Conservation (phyloP, 2,888 invertebrate species). For the Drosophila ezoana region DNA sequence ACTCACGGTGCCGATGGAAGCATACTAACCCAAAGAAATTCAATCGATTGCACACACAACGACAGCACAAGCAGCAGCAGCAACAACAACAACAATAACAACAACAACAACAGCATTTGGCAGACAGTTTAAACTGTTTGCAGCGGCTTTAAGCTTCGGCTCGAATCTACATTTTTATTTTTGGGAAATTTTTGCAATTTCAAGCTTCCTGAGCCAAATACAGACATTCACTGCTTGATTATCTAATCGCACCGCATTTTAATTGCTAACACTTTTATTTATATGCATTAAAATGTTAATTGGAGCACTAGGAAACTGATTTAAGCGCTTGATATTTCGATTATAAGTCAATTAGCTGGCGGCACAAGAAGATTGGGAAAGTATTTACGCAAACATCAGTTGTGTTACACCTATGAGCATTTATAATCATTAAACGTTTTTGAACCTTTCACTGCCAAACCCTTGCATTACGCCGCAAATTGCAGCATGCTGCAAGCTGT, state of each 20-base stretch:
- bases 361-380: slow-evolving; percentile 18
- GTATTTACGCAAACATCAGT: slow-evolving; percentile 15
- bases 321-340: slow-evolving; percentile 9
- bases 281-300: slow-evolving; percentile 43
- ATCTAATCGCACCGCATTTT: slow-evolving; percentile 60
- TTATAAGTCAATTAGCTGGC: slow-evolving; percentile 10
- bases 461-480: slow-evolving; percentile 4
- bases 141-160: slow-evolving; percentile 32
- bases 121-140: slow-evolving; percentile 11
- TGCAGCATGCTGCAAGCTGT: slow-evolving; percentile 28
- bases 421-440: slow-evolving; percentile 10
- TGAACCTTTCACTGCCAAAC: slow-evolving; percentile 43
- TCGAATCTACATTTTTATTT: slow-evolving; percentile 32
- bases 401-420: neutral
- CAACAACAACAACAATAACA: neutral
- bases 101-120: slow-evolving; percentile 26
- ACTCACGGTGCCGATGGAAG: slow-evolving; percentile 33
- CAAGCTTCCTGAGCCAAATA: slow-evolving; percentile 47
- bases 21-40: slow-evolving; percentile 60
- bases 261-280: slow-evolving; percentile 38
- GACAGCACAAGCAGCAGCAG: slow-evolving; percentile 1
- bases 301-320: slow-evolving; percentile 41
- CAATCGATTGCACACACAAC: slow-evolving; percentile 24
- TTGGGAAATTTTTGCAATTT: slow-evolving; percentile 29
- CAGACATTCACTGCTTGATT: slow-evolving; percentile 48